A percentile compares a stretch with the other conserved stretches of the same genome.
Conservation (phyloP, 2,113 vertebrate genomes). For the Pterophyllum scalare region DNA sequence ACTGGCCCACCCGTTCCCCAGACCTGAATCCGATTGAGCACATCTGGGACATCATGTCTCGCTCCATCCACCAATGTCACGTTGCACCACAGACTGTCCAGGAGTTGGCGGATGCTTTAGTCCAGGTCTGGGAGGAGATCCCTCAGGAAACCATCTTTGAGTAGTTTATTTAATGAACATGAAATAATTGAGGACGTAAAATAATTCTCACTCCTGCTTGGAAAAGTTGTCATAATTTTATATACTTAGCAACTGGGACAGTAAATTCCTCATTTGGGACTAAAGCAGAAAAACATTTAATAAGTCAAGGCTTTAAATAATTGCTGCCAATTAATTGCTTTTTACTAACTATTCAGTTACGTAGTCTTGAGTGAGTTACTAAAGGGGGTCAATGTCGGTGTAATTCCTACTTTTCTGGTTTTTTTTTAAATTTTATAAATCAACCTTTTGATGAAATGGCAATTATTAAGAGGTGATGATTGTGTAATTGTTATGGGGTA, state of each 20-base stretch:
- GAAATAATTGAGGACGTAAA: constrained; percentile 17
- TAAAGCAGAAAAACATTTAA: constrained; percentile 52
- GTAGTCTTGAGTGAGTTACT: constrained; percentile 41
- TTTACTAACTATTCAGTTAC: constrained; percentile 50
- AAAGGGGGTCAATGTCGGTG: constrained; percentile 42
- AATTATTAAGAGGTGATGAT: constrained; percentile 1
- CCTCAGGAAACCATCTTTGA: too few species aligned
- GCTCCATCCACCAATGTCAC: too few species aligned
- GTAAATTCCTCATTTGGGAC: constrained; percentile 61
- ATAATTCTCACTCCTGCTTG: constrained; percentile 9
- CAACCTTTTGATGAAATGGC: neutral
- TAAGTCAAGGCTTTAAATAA: constrained; percentile 60
- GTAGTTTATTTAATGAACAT: constrained; percentile 6
- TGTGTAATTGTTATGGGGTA: neutral
- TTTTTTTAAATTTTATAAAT: neutral
- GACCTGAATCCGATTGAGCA: too few species aligned
- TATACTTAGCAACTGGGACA: constrained; percentile 41
- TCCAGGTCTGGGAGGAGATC: too few species aligned
- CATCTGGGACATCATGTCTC: too few species aligned
- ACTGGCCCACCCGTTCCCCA: too few species aligned
- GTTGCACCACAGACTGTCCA: too few species aligned
- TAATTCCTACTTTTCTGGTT: constrained; percentile 8
- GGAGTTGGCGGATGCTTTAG: too few species aligned
- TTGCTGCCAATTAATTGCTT: constrained; percentile 66
- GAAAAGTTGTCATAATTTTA: constrained; percentile 38